Base-by-base conservation (phyloP, 2,888 invertebrate species). In the Platycheirus albimanus region DNA sequence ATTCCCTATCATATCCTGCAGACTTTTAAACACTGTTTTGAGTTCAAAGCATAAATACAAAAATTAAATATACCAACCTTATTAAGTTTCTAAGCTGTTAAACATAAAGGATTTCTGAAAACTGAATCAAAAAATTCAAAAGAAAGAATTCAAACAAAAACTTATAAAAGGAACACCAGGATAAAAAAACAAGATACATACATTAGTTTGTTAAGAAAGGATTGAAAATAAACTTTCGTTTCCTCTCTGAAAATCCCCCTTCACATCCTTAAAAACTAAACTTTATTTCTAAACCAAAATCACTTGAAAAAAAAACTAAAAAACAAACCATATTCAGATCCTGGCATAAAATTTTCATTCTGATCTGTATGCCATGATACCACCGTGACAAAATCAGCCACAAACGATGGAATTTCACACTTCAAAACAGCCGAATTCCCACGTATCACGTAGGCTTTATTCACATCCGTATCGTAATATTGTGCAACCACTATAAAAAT, bases 341-440 rank as follows among this genome's bases (percentile, higher is more conserved):
- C 90, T 13, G 90, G 89, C 85, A 90, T 86, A 86, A 90, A 91
- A 87, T 89, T 89, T 85, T 91, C 91, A 84, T 88, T 88, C 85
- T 90, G 88, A 91, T 96, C 95, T 85, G 96, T 96, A 87, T 95
- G 95, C 97, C 97, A 97, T 24, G 96, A 95, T 43, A 95, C 93
- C 86, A 98, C 96, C 87, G 92, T 93, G 85, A 98, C 96, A 91
- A 97, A 98, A 92, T 98, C 97, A 83, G 96, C 96, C 75, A 98
- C 97, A 91, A 97, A 98, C 64, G 96, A 96, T 36, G 98, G 98
- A 87, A 97, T 95, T 87, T 96, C 96, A 92, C 97, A 97, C 91
- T 97, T 97, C 87, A 97, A 92, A 77, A 97, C 95, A 11, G 96
- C 97, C 36, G 96, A 94, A 90, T 97, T 97, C 63, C 97, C 96